These are phyloP conservation scores for Urechis unicinctus DNA, from an alignment of 2,888 invertebrate species.

Conservation along the genomic window DNA sequence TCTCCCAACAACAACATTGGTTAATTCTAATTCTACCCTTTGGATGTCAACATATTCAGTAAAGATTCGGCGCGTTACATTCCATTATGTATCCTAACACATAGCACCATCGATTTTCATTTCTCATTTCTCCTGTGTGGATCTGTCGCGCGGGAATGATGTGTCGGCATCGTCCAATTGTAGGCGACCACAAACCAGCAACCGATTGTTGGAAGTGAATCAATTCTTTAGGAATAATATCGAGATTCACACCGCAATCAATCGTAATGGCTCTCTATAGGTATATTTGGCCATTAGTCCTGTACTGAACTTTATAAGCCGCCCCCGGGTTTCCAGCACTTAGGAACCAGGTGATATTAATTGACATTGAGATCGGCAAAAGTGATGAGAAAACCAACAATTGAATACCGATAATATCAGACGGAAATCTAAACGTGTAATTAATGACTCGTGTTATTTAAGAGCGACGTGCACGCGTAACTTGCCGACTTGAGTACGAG, in stretches of 20 bases:
- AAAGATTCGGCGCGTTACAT: no score
- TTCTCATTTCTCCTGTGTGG: constrained; percentile 17
- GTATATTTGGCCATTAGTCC: constrained; percentile 31
- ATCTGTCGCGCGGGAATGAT: constrained; percentile 14
- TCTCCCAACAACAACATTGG: no score
- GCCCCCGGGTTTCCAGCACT: constrained; percentile 73
- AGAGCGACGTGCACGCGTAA: no score
- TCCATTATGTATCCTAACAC: not conserved
- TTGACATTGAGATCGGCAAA: constrained; percentile 37
- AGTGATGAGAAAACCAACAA: not conserved
- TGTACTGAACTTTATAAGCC: constrained; percentile 78
- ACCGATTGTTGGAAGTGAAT: no score
- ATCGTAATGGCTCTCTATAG: no score
- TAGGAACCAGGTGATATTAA: constrained; percentile 66
- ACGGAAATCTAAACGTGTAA: no score
- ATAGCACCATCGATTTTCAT: constrained; percentile 4
- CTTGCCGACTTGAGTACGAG: constrained; percentile 79
- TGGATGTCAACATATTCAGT: no score
- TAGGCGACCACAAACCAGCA: constrained; percentile 19
- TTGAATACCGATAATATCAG: not conserved
- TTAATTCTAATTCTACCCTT: no score
- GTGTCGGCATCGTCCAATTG: constrained; percentile 14
- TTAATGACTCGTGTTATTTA: no score
- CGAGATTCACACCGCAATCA: no score
- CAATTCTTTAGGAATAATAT: no score